Conservation (phyloP, 2,888 invertebrate genomes). For the Marronus borbonicus region DNA sequence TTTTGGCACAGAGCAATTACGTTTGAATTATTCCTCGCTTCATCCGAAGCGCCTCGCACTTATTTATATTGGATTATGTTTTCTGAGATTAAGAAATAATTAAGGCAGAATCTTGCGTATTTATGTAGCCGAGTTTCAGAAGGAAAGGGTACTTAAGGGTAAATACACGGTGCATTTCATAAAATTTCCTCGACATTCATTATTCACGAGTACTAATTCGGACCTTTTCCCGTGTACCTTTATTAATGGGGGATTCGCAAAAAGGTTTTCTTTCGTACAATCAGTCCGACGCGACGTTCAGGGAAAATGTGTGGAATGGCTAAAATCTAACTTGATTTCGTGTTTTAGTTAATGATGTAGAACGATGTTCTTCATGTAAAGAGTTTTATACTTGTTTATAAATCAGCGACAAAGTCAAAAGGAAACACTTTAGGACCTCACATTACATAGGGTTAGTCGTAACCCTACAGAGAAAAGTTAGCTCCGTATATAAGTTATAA, state of each 20-base stretch:
- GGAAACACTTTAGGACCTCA: too few relatives aligned
- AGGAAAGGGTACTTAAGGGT: constrained; percentile 2
- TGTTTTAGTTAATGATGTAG: constrained; percentile 7
- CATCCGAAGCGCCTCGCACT: background rate
- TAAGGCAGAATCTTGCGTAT: constrained; percentile 23
- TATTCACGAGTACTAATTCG: constrained; percentile 33
- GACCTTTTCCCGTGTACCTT: constrained; percentile 20
- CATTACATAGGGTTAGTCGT: too few relatives aligned
- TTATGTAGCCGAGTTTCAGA: constrained; percentile 3
- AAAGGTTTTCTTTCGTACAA: constrained; percentile 20
- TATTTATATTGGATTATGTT: constrained; percentile 16
- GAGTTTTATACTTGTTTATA: background rate
- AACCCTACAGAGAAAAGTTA: too few relatives aligned
- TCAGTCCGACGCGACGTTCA: constrained; percentile 28
- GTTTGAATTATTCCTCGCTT: background rate
- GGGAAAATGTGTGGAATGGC: constrained; percentile 18
- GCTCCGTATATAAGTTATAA: too few relatives aligned
- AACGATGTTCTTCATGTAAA: background rate
- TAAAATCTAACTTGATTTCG: constrained; percentile 28
- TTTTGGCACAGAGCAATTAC: background rate
- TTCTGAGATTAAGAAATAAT: constrained; percentile 31
- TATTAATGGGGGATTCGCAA: constrained; percentile 32
- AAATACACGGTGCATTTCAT: constrained; percentile 36
- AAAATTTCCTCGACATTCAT: constrained; percentile 37
- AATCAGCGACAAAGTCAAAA: too few relatives aligned